Conservation (phyloP, 2,113 vertebrate genomes). For the Upupa epops region DNA sequence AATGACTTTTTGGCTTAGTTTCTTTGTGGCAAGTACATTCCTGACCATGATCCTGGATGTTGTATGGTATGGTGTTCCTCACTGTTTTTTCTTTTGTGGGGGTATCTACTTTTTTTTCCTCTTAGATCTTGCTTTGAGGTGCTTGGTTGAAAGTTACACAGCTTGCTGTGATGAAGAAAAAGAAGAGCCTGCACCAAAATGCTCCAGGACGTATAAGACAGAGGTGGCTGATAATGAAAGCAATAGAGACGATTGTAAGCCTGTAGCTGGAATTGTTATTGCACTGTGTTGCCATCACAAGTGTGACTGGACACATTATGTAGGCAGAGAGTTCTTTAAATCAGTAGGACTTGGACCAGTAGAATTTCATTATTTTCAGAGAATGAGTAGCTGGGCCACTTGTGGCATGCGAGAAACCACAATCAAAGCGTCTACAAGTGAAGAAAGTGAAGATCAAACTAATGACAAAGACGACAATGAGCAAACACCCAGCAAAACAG, state of each 20-base stretch:
- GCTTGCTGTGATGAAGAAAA: slow-evolving; percentile 32
- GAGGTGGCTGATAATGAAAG: neutral
- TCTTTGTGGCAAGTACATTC: neutral
- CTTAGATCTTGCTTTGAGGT: slow-evolving; percentile 91
- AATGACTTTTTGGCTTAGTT: neutral
- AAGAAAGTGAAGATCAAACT: neutral
- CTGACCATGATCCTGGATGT: neutral
- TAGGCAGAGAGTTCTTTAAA: slow-evolving; percentile 90
- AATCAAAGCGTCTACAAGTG: neutral
- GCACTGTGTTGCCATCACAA: slow-evolving; percentile 97
- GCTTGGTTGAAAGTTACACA: slow-evolving; percentile 81
- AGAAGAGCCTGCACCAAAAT: slow-evolving; percentile 79
- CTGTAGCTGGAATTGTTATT: slow-evolving; percentile 83
- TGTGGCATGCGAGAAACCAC: slow-evolving; percentile 81
- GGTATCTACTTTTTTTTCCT: neutral
- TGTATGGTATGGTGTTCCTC: neutral
- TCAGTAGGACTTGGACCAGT: slow-evolving; percentile 81
- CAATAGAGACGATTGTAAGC: neutral
- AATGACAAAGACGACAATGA: slow-evolving; percentile 74
- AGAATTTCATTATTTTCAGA: slow-evolving; percentile 90
- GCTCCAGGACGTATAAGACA: slow-evolving; percentile 62
- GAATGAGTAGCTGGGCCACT: slow-evolving; percentile 98
- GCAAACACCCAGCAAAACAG: slow-evolving; percentile 22
- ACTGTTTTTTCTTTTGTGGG: neutral
- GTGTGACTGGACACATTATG: slow-evolving; percentile 94